These are phyloP conservation scores for Papilio gigon DNA, from an alignment of 2,888 invertebrate genomes.

Conservation along the genomic window DNA sequence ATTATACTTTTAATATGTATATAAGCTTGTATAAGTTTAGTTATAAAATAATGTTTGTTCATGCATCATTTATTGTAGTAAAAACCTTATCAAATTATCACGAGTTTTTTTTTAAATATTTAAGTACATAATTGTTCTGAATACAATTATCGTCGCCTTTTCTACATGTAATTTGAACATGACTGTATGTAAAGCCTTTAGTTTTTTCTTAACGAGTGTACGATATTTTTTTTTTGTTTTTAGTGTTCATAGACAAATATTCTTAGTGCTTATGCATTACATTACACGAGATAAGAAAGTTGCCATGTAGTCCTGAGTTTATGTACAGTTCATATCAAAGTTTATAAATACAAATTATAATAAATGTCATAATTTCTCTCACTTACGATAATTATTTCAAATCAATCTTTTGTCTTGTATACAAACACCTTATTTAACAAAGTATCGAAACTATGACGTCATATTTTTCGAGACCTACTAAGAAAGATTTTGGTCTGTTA, in stretches of 20 bases:
- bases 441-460: not conserved
- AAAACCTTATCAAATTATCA: too few relatives aligned
- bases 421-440: not conserved
- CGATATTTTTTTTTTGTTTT: too few relatives aligned
- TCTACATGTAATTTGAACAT: too few relatives aligned
- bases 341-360: constrained; percentile 11
- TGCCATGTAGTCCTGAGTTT: not conserved
- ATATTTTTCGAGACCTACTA: not conserved
- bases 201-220: not conserved
- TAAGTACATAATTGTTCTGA: too few relatives aligned
- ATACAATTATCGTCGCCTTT: too few relatives aligned
- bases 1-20: not conserved
- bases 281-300: not conserved
- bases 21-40: too few relatives aligned
- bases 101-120: too few relatives aligned
- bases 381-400: constrained; percentile 41
- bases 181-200: too few relatives aligned
- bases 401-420: constrained; percentile 37
- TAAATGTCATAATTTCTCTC: constrained; percentile 24
- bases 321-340: not conserved
- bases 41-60: too few relatives aligned
- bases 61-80: too few relatives aligned
- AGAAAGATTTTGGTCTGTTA: not conserved
- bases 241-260: too few relatives aligned
- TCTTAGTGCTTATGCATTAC: not conserved